These are phyloP conservation scores for Romanogobio albipinnatus DNA, from an alignment of 2,113 vertebrate species.

Conservation along the genomic window DNA sequence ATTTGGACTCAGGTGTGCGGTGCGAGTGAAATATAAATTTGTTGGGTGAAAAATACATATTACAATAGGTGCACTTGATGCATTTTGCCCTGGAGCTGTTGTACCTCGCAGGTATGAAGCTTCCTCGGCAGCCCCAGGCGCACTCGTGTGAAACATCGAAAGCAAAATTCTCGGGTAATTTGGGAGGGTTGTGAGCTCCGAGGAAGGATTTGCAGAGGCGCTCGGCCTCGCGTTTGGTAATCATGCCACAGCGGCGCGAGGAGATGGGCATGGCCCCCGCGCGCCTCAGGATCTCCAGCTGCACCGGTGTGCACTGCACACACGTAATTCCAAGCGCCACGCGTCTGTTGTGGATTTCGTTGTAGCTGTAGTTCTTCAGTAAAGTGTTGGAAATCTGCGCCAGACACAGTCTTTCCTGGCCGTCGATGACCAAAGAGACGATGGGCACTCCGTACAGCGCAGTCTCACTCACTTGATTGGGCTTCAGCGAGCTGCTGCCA, in stretches of 20 bases:
- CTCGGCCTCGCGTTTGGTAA: constrained; percentile 91
- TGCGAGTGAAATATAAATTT: constrained; percentile 94
- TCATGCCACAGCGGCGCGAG: constrained; percentile 90
- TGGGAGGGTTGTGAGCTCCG: constrained; percentile 87
- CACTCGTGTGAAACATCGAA: constrained; percentile 93
- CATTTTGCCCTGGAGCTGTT: constrained; percentile 93
- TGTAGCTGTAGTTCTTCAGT: constrained; percentile 92
- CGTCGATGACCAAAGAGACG: constrained; percentile 92
- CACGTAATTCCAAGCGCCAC: constrained; percentile 92
- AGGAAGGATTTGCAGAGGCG: constrained; percentile 91
- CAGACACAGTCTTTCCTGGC: constrained; percentile 88
- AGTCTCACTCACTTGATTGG: constrained; percentile 95
- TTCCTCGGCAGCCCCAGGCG: constrained; percentile 88
- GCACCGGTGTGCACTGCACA: constrained; percentile 91
- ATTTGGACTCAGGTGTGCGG: constrained; percentile 88
- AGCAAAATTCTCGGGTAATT: constrained; percentile 89
- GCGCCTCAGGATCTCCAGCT: constrained; percentile 89
- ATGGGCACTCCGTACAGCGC: constrained; percentile 93
- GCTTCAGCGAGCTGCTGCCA: constrained; percentile 84
- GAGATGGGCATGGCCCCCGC: constrained; percentile 93
- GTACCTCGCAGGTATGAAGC: constrained; percentile 89
- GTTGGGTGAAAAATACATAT: constrained; percentile 92
- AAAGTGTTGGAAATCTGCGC: constrained; percentile 94
- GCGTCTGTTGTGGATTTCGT: constrained; percentile 91
- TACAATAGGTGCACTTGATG: constrained; percentile 91